A percentile compares a stretch with the other conserved stretches of the same genome.
These are phyloP conservation scores for Pocillopora damicornis DNA, from an alignment of 64 coral and sea anemone genomes.

Conservation along the genomic window DNA sequence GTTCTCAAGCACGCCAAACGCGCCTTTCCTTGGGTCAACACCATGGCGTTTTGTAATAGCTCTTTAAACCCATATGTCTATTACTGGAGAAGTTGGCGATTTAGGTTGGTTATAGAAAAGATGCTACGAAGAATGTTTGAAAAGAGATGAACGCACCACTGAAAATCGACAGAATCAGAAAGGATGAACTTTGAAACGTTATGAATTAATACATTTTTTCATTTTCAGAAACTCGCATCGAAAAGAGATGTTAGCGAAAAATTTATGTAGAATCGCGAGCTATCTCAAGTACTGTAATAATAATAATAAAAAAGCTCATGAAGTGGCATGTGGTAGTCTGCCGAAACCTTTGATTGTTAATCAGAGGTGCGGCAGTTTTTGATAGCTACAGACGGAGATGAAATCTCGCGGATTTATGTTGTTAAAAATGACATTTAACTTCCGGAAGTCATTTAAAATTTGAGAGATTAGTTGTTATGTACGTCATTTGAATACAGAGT, in stretches of 20 bases:
- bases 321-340: neutral
- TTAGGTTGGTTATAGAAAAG: constrained; percentile 47
- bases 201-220: neutral
- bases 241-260: neutral
- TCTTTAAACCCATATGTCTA: constrained; percentile 81
- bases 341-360: neutral
- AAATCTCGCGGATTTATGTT: neutral
- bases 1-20: constrained; percentile 3
- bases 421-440: neutral
- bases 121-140: constrained; percentile 11
- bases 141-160: neutral
- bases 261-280: neutral
- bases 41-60: constrained; percentile 67
- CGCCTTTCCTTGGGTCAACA: constrained; percentile 83
- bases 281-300: neutral
- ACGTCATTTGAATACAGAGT: neutral
- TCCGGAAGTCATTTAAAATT: neutral
- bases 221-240: neutral
- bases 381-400: neutral
- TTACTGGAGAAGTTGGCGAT: constrained; percentile 82
- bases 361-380: neutral
- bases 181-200: neutral
- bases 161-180: neutral
- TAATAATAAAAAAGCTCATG: neutral
- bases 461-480: neutral